Percentiles rank a stretch among this genome's conserved stretches.
Evolutionary conservation across 2,113 vertebrate species (phyloP).

Genomic region (Alexandromys fortis): DNA sequence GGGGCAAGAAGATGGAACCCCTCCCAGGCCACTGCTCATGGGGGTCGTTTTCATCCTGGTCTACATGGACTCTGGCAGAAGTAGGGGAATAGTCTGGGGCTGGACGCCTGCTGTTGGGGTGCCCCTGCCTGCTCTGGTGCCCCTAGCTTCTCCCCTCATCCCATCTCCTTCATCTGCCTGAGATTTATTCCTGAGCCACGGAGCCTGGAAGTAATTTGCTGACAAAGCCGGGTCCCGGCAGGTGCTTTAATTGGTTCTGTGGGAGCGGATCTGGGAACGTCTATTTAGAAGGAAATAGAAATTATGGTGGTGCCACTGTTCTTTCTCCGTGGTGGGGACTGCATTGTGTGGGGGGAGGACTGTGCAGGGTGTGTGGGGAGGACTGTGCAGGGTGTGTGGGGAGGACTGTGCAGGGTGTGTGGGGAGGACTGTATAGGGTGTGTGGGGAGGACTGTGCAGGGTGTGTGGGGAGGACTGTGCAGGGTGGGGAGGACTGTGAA

Average conservation of each 20-base stretch:
- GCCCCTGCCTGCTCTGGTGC: background rate
- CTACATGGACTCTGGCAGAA: background rate
- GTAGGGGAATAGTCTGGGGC: no score
- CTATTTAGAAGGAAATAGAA: slow-evolving; percentile 68
- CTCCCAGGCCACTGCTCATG: accelerated
- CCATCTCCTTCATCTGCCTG: background rate
- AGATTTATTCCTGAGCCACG: slow-evolving; percentile 66
- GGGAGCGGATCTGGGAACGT: slow-evolving; percentile 62
- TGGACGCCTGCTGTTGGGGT: background rate
- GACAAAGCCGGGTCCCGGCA: slow-evolving; percentile 66
- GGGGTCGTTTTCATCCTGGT: background rate
- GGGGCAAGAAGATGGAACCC: background rate
- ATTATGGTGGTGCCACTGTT: background rate
- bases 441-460: background rate
- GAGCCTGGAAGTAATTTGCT: slow-evolving; percentile 73
- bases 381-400: no score
- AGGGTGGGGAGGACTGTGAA: no score
- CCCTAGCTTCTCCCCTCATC: background rate
- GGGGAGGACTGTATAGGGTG: background rate
- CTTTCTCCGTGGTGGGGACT: background rate
- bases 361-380: background rate
- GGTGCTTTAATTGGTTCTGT: slow-evolving; percentile 79
- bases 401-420: no score
- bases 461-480: no score
- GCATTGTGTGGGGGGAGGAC: background rate